These are phyloP conservation scores for Hippolais icterina DNA, from an alignment of 2,113 vertebrate species.

Conservation along the genomic window DNA sequence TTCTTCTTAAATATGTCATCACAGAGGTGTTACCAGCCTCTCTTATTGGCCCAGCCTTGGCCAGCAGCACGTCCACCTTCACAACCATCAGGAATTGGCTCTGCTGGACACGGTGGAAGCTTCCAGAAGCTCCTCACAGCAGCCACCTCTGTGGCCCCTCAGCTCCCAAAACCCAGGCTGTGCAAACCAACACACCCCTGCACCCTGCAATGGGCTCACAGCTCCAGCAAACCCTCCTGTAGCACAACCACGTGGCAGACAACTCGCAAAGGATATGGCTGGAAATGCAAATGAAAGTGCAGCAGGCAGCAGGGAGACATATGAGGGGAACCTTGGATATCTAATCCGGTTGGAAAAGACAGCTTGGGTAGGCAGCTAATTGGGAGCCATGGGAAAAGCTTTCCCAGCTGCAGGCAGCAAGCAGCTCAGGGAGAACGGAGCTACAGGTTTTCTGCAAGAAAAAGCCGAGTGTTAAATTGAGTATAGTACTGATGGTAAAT, in stretches of 20 bases:
- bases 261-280: not conserved
- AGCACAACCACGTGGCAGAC: not conserved
- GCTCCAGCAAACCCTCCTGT: not conserved
- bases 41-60: not conserved
- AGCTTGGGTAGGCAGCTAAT: not conserved
- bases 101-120: not conserved
- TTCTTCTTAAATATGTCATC: not conserved
- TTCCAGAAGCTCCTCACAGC: not conserved
- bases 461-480: not conserved
- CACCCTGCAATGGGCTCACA: not conserved
- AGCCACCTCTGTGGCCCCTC: not conserved
- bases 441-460: not conserved
- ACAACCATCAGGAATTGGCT: accelerated
- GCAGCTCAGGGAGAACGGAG: not conserved
- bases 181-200: not conserved
- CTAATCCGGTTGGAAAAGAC: not conserved
- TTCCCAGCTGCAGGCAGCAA: not conserved
- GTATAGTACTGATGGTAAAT: not conserved
- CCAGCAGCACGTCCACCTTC: not conserved
- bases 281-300: not conserved
- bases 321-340: not conserved
- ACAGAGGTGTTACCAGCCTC: not conserved
- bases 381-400: constrained; percentile 25
- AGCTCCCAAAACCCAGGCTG: not conserved
- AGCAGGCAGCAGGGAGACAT: not conserved